Evolutionary conservation across 2,113 vertebrate genomes (phyloP).

Genomic region (Forbesichthys papilliferus): DNA sequence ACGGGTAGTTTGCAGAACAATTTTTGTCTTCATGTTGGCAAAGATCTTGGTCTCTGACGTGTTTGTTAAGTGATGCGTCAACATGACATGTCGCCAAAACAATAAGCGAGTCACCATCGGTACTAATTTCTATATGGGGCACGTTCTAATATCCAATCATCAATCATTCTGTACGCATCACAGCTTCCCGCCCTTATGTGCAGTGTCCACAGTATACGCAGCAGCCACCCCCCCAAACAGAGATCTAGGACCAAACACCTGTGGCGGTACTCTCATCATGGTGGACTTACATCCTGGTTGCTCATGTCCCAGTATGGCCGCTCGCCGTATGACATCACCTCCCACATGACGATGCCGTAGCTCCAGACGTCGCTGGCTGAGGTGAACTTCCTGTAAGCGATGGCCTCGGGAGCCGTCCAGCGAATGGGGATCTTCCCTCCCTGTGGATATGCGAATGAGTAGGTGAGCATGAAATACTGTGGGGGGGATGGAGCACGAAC

Average conservation of each 20-base stretch:
- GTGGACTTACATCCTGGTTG: constrained; percentile 93
- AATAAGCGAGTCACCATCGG: too few species aligned
- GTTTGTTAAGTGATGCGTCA: too few species aligned
- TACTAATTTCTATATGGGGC: too few species aligned
- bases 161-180: too few species aligned
- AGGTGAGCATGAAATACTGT: constrained; percentile 79
- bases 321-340: constrained; percentile 98
- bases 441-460: constrained; percentile 80
- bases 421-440: constrained; percentile 98
- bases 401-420: constrained; percentile 97
- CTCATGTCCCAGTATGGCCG: constrained; percentile 99
- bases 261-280: not conserved
- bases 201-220: not conserved
- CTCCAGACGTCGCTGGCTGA: constrained; percentile 98
- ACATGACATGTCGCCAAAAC: too few species aligned
- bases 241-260: too few species aligned
- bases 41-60: too few species aligned
- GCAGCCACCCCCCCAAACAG: not conserved
- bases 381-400: constrained; percentile 97
- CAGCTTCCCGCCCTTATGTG: not conserved
- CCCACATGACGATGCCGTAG: constrained; percentile 99
- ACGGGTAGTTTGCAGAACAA: too few species aligned
- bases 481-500: constrained; percentile 68
- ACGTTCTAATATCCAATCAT: too few species aligned
- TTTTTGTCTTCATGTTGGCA: too few species aligned